Conservation (phyloP, 2,797 vertebrate genomes). For the Eremophila alpestris region DNA sequence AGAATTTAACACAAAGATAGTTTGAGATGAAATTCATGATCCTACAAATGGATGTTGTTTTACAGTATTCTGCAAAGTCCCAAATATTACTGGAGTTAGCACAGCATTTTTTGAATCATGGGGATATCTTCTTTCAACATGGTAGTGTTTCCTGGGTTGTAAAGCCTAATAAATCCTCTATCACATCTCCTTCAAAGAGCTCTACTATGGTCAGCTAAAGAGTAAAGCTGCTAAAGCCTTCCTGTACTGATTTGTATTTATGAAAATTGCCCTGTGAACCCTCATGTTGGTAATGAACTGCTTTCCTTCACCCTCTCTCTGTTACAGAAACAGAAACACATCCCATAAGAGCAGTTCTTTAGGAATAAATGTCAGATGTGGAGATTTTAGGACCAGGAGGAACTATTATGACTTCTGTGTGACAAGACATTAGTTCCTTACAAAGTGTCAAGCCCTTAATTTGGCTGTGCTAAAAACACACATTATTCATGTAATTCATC, state of each 20-base stretch:
- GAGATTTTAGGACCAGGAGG: conserved; percentile 6
- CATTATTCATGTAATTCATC: neutral
- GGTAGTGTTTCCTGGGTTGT: neutral
- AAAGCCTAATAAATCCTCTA: neutral
- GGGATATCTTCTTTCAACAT: neutral
- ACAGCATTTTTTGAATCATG: neutral
- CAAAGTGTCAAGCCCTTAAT: conserved; percentile 7
- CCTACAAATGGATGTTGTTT: neutral
- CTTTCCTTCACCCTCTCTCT: neutral
- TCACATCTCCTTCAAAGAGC: neutral
- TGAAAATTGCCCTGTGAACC: neutral
- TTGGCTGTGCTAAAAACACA: neutral
- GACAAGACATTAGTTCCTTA: neutral
- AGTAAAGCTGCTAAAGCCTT: neutral
- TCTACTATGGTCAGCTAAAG: neutral
- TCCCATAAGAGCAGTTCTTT: neutral
- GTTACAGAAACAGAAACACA: neutral
- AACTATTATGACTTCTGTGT: neutral
- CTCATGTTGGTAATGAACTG: neutral
- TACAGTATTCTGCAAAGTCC: neutral
- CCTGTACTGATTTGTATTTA: neutral
- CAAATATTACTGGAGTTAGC: neutral
- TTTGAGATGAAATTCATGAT: neutral
- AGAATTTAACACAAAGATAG: neutral
- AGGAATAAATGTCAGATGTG: conserved; percentile 26